Percentiles rank a stretch among this genome's conserved stretches.
Evolutionary conservation across 2,113 vertebrate genomes (phyloP).

Genomic region (Heterotis niloticus): DNA sequence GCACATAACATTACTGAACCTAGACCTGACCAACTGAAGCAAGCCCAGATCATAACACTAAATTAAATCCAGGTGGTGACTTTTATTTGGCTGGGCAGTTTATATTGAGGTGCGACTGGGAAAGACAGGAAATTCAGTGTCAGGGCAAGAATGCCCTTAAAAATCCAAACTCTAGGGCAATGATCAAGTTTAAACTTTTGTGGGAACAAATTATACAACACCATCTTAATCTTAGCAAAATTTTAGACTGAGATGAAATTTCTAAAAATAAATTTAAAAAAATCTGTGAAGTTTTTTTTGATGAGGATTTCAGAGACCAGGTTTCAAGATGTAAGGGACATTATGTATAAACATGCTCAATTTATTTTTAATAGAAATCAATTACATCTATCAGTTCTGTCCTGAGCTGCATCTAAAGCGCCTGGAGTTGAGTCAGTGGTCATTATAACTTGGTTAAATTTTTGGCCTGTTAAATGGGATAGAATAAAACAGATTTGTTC

Average conservation of each 20-base stretch:
- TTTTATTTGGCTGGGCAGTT: too few relatives aligned
- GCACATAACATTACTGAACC: too few relatives aligned
- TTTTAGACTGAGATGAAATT: not conserved
- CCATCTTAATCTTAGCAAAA: too few relatives aligned
- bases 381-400: conserved; percentile 20
- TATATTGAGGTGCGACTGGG: too few relatives aligned
- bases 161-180: too few relatives aligned
- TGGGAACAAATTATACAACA: too few relatives aligned
- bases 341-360: conserved; percentile 14
- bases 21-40: too few relatives aligned
- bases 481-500: not conserved
- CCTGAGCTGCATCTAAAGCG: conserved; percentile 11
- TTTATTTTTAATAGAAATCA: conserved; percentile 21
- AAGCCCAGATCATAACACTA: too few relatives aligned
- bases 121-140: too few relatives aligned
- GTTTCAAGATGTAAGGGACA: conserved; percentile 12
- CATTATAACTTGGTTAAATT: conserved; percentile 15
- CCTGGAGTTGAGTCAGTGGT: conserved; percentile 11
- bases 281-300: not conserved
- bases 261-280: not conserved
- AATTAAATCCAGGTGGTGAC: too few relatives aligned
- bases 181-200: too few relatives aligned
- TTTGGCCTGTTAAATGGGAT: not conserved
- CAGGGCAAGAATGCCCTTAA: too few relatives aligned
- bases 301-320: not conserved